Evolutionary conservation across 1,140 invertebrate genomes (phyloP).

Genomic region (Lepidurus packardi): DNA sequence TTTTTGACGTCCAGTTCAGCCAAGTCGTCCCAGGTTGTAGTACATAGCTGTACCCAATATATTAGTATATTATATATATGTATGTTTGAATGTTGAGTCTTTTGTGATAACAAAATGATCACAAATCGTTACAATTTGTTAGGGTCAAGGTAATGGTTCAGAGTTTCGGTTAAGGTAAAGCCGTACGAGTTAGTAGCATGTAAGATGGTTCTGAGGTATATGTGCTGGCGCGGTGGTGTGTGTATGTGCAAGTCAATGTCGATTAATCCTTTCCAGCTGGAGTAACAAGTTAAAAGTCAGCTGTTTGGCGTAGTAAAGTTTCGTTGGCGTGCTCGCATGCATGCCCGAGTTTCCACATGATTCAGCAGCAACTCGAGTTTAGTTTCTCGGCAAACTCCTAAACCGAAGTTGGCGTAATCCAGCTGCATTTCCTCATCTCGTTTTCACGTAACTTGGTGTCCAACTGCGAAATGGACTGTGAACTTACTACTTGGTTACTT

Average conservation of each 20-base stretch:
- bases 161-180: too few relatives aligned
- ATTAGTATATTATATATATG: too few relatives aligned
- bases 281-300: constrained; percentile 11
- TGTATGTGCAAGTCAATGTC: not conserved
- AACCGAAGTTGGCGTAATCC: constrained; percentile 14
- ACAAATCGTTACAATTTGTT: too few relatives aligned
- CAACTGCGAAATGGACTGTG: constrained; percentile 21
- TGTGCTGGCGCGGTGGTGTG: too few relatives aligned
- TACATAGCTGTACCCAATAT: too few relatives aligned
- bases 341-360: constrained; percentile 3
- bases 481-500: constrained; percentile 11
- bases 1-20: not conserved
- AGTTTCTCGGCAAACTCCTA: constrained; percentile 8
- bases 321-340: not conserved
- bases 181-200: too few relatives aligned
- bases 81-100: too few relatives aligned
- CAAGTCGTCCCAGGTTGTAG: not conserved
- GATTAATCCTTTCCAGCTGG: not conserved
- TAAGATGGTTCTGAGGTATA: too few relatives aligned
- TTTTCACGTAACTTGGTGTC: constrained; percentile 21
- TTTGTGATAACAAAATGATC: too few relatives aligned
- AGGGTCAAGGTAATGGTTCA: too few relatives aligned
- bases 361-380: not conserved
- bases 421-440: constrained; percentile 21
- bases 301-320: constrained; percentile 2